Base-by-base conservation (phyloP, 2,888 invertebrate genomes). In the Atherix ibis region DNA sequence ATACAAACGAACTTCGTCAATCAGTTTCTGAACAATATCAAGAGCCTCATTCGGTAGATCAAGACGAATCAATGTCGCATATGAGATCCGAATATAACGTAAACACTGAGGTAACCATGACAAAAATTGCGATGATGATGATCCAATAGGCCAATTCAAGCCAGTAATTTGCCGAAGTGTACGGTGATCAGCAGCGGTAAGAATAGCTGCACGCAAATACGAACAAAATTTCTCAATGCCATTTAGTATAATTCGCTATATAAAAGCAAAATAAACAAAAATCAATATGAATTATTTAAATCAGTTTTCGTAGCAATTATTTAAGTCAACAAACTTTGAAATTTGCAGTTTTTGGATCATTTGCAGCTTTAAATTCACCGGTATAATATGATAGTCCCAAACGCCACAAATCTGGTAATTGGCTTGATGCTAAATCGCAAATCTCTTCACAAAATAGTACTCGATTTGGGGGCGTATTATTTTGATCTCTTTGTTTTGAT, bases 371-470 rank as follows among this genome's bases (percentile, higher is more conserved):
- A 35, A 92, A 62, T 52, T 89, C 84, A 5, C 85, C 87, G 4
- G 81, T 80, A 58, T 94, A 92, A 67, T 97, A 97, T 25, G 88
- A 76, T 50, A 91, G 79, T 1, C 95, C 94, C 2, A 98, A 71
- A 53, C 89, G 84, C 94, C 94, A 97, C 48, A 98, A 70, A 57
- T 94, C 88, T 19, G 88, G 85, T 52, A 95, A 71, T 42, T 78
- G 73, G 36, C 76, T 73, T 2, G 75, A 70, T 26, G 88, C 70
- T 39, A 80, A 68, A 35, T 77, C 74, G 40, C 81, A 79, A 19
- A 87, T 64, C 49, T 81, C 80, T 52, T 88, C 84, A 32, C 83
- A 71, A 52, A 84, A 88, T 37, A 74, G 61, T 4, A 85, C 76
- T 41, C 76, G 70, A 42, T 71, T 69, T n/a, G n/a, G n/a, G 2